Percentiles rank a stretch among this genome's conserved stretches.
Conservation (phyloP, 2,888 invertebrate genomes). For the Peribatodes rhomboidaria region DNA sequence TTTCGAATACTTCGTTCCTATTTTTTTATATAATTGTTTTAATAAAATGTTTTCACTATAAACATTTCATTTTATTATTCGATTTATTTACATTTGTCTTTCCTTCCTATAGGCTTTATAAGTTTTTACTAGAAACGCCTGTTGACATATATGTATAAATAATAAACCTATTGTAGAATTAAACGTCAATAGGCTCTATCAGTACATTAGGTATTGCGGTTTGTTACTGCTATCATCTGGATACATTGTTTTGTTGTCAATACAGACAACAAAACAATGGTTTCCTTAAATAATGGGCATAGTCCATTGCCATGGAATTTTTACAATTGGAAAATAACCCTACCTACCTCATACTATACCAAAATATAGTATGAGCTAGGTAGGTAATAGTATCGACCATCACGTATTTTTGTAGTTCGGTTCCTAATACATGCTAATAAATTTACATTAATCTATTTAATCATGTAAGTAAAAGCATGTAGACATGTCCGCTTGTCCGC, state of each 20-base stretch:
- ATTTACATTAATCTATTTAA: background rate
- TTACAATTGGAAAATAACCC: background rate
- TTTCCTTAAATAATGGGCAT: background rate
- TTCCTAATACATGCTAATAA: background rate
- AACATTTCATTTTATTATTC: background rate
- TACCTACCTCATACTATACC: background rate
- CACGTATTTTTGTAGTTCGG: background rate
- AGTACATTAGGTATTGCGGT: background rate
- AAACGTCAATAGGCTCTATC: background rate
- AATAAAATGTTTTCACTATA: background rate
- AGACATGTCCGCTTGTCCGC: conserved; percentile 29
- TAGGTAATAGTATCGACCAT: background rate
- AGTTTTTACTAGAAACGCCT: background rate
- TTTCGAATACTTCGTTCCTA: background rate
- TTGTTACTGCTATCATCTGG: background rate
- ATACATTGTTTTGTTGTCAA: background rate
- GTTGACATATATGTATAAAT: background rate
- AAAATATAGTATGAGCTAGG: no score
- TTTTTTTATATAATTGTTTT: background rate
- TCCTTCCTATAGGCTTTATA: background rate
- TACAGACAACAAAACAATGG: background rate
- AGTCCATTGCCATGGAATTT: background rate
- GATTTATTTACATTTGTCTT: background rate
- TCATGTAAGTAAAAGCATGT: background rate
- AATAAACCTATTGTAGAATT: background rate